A percentile compares a stretch with the other conserved stretches of the same genome.
Conservation (phyloP, 2,113 vertebrate genomes). For the Pristiophorus japonicus region DNA sequence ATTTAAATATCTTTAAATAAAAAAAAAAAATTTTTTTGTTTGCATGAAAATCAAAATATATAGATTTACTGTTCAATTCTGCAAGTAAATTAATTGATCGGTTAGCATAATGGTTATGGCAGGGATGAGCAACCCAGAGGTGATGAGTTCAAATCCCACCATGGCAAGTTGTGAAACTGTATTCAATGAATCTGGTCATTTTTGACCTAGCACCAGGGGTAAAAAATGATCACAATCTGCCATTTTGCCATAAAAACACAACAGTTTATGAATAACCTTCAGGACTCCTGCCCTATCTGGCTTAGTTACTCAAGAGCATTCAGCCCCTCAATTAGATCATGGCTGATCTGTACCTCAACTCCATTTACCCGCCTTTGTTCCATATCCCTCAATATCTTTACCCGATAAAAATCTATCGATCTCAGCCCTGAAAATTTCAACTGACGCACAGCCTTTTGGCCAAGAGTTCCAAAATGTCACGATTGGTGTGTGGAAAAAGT, state of each 20-base stretch:
- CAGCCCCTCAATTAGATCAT: not conserved
- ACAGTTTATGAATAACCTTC: not conserved
- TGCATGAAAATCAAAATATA: not conserved
- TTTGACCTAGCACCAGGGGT: not conserved
- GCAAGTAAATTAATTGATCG: not conserved
- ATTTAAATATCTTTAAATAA: slow-evolving; percentile 37
- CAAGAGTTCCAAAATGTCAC: not conserved
- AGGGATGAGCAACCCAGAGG: not conserved
- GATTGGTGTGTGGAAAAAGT: not conserved
- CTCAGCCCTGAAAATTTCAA: not conserved
- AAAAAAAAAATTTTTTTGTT: not conserved
- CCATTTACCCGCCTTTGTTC: not conserved
- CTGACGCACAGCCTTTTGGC: not conserved
- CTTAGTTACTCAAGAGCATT: no score
- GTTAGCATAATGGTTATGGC: not conserved
- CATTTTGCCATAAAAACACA: not conserved
- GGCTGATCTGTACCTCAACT: not conserved
- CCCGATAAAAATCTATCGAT: not conserved
- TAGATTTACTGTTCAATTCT: not conserved
- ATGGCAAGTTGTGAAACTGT: not conserved
- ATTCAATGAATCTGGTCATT: not conserved
- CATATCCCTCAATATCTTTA: not conserved
- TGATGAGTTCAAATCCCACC: not conserved
- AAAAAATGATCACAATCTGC: not conserved
- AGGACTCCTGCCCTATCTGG: not conserved